A percentile compares a stretch with the other conserved stretches of the same genome.
Conservation (phyloP, 2,113 vertebrate genomes). For the Meleagris gallopavo region DNA sequence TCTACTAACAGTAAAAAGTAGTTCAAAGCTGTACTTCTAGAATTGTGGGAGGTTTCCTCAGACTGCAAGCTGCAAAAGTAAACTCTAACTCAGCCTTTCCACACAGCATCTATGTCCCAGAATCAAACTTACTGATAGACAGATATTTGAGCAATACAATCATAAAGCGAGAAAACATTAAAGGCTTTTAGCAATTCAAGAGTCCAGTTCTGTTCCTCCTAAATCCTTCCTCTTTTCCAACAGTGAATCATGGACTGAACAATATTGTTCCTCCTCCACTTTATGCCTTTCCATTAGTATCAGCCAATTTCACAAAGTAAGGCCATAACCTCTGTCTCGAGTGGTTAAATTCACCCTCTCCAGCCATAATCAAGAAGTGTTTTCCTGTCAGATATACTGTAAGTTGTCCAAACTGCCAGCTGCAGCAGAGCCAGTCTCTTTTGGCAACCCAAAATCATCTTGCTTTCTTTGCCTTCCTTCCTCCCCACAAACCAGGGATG, state of each 20-base stretch:
- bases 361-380: neutral
- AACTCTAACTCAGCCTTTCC: neutral
- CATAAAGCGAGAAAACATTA: no score
- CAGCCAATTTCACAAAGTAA: neutral
- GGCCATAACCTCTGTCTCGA: neutral
- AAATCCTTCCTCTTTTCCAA: no score
- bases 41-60: slow-evolving; percentile 19
- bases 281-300: neutral
- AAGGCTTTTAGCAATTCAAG: no score
- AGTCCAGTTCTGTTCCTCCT: no score
- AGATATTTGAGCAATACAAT: no score
- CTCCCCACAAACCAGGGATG: neutral
- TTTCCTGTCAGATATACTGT: neutral
- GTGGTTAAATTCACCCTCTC: slow-evolving; percentile 13
- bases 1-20: neutral
- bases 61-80: slow-evolving; percentile 31
- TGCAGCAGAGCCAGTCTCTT: neutral
- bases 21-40: slow-evolving; percentile 13
- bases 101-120: neutral
- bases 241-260: neutral
- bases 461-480: neutral
- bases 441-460: neutral
- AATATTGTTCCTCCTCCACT: neutral
- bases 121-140: no score
- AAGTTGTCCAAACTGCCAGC: slow-evolving; percentile 27